These are phyloP conservation scores for Propithecus perrieri DNA, from an alignment of 2,797 vertebrate species.

Conservation along the genomic window DNA sequence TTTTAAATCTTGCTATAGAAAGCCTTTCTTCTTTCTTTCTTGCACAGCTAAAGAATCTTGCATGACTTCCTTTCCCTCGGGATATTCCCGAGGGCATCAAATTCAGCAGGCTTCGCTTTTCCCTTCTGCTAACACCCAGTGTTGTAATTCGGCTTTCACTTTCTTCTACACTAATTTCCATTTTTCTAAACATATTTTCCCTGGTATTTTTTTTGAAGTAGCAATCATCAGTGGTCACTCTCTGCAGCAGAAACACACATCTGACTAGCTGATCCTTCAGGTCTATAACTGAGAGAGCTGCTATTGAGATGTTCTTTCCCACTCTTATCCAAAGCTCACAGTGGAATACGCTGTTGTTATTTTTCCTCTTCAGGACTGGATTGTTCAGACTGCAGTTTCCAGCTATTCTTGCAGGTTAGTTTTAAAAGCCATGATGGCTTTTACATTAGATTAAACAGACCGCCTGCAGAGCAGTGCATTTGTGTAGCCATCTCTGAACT, in stretches of 20 bases:
- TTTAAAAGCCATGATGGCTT: neutral
- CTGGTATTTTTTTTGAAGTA: neutral
- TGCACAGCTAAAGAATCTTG: neutral
- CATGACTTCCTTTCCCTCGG: neutral
- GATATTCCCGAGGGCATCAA: neutral
- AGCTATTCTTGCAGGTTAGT: neutral
- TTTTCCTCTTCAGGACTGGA: neutral
- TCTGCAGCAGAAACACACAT: neutral
- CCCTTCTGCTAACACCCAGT: neutral
- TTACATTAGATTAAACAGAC: neutral
- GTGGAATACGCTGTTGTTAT: neutral
- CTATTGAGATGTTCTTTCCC: neutral
- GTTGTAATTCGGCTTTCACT: conserved; percentile 39
- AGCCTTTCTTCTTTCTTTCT: neutral
- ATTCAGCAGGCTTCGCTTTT: neutral
- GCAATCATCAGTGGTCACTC: neutral
- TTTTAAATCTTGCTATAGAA: neutral
- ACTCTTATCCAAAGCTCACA: neutral
- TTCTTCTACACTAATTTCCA: conserved; percentile 22
- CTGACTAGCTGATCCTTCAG: neutral
- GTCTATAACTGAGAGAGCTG: neutral
- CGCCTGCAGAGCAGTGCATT: neutral
- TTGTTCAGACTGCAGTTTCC: neutral
- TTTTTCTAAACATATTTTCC: conserved; percentile 13
- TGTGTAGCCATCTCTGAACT: neutral